phyloP scores from a whole-genome alignment of 1,140 invertebrate species.

The Drosophila lini region DNA sequence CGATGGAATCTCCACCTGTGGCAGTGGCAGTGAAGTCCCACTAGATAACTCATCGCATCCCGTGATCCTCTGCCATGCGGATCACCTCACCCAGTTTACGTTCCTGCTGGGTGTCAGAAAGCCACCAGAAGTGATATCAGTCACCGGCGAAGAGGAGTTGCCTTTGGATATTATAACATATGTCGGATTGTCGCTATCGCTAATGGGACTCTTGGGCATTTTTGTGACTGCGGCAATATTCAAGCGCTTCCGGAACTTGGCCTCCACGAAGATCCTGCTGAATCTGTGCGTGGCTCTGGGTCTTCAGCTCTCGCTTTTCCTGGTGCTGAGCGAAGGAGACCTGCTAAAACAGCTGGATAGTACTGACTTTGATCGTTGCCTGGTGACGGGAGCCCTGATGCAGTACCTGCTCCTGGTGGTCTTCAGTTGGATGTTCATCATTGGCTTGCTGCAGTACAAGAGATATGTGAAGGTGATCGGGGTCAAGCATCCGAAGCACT shows the following conservation, averaged over 20 bases:
- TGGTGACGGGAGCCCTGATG: slow-evolving; percentile 85
- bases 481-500: slow-evolving; percentile 85
- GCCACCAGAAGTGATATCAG: background rate
- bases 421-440: slow-evolving; percentile 89
- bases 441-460: slow-evolving; percentile 87
- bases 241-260: slow-evolving; percentile 86
- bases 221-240: slow-evolving; percentile 87
- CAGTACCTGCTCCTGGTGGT: slow-evolving; percentile 88
- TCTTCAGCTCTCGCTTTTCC: slow-evolving; percentile 86
- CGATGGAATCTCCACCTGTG: slow-evolving; percentile 49
- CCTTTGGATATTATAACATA: slow-evolving; percentile 86
- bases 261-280: slow-evolving; percentile 87
- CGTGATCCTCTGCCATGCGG: slow-evolving; percentile 85
- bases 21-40: background rate
- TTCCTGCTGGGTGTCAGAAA: slow-evolving; percentile 85
- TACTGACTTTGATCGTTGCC: slow-evolving; percentile 69
- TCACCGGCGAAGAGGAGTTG: slow-evolving; percentile 79
- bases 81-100: slow-evolving; percentile 88
- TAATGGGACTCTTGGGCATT: slow-evolving; percentile 86
- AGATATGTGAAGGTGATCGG: slow-evolving; percentile 87
- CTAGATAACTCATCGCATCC: background rate
- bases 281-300: slow-evolving; percentile 86
- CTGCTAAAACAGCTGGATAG: slow-evolving; percentile 24
- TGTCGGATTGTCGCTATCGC: slow-evolving; percentile 86
- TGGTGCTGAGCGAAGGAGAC: slow-evolving; percentile 51